phyloP scores from a whole-genome alignment of 2,888 invertebrate species.

The Mactromeris polynyma region DNA sequence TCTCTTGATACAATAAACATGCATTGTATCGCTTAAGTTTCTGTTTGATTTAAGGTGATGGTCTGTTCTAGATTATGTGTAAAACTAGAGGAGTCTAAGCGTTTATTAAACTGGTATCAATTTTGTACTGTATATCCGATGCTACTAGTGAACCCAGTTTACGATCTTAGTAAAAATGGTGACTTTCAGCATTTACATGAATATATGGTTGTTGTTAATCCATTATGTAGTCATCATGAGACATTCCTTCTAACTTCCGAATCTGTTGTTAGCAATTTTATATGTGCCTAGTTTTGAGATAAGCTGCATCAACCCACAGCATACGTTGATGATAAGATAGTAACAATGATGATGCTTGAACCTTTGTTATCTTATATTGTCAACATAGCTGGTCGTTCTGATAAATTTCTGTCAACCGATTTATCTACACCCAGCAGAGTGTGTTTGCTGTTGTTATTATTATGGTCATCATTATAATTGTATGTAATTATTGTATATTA shows the following conservation, averaged over 20 bases:
- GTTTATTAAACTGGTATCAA: no score
- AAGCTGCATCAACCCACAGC: neutral
- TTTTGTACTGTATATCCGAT: no score
- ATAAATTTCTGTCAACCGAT: neutral
- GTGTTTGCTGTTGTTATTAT: neutral
- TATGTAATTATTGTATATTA: no score
- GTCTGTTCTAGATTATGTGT: no score
- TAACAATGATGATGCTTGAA: neutral
- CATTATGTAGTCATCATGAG: neutral
- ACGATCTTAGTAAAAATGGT: no score
- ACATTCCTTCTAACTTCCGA: neutral
- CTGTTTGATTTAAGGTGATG: no score
- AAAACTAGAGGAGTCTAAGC: no score
- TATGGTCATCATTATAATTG: neutral
- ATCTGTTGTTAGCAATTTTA: neutral
- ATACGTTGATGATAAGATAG: slow-evolving; percentile 5
- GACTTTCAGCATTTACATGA: neutral
- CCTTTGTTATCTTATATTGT: neutral
- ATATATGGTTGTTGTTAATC: neutral
- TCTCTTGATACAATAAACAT: no score
- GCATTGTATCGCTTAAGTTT: no score
- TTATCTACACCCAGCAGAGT: neutral
- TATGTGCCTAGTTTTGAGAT: neutral
- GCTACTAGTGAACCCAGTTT: no score
- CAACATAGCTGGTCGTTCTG: neutral